A percentile compares a stretch with the other conserved stretches of the same genome.
phyloP scores from a whole-genome alignment of 2,797 vertebrate genomes.

The Anomalospiza imberbis region DNA sequence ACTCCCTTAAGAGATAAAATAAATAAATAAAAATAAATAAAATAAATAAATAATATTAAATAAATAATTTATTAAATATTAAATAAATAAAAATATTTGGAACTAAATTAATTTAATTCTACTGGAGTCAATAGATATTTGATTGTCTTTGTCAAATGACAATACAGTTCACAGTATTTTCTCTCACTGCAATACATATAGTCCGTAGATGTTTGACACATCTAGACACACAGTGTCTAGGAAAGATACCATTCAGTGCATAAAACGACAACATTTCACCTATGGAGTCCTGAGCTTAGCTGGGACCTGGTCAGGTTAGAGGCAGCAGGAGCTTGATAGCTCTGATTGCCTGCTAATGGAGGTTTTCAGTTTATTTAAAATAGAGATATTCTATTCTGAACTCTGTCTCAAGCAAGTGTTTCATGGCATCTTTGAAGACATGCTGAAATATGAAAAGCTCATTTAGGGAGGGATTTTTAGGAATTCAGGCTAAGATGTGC shows the following conservation, averaged over 20 bases:
- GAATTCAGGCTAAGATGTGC: background rate
- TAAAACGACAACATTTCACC: background rate
- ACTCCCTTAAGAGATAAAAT: background rate
- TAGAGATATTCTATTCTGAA: background rate
- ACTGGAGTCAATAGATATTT: background rate
- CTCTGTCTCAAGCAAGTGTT: background rate
- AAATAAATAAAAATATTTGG: background rate
- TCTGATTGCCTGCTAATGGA: background rate
- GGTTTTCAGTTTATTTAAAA: background rate
- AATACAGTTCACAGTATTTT: background rate
- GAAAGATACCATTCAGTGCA: background rate
- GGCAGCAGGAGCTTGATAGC: background rate
- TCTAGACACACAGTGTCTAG: background rate
- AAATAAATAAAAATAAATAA: background rate
- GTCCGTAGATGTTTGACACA: slow-evolving; percentile 1
- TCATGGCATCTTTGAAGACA: background rate
- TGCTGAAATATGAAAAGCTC: background rate
- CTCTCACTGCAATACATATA: background rate
- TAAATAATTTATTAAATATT: background rate
- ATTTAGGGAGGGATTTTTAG: background rate
- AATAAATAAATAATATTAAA: background rate
- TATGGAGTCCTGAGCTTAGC: background rate
- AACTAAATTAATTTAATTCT: background rate
- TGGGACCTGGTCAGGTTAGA: background rate
- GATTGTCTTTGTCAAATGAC: background rate